Percentiles rank a stretch among this genome's conserved stretches.
Conservation (phyloP, 2,888 invertebrate species). For the Blera fallax region DNA sequence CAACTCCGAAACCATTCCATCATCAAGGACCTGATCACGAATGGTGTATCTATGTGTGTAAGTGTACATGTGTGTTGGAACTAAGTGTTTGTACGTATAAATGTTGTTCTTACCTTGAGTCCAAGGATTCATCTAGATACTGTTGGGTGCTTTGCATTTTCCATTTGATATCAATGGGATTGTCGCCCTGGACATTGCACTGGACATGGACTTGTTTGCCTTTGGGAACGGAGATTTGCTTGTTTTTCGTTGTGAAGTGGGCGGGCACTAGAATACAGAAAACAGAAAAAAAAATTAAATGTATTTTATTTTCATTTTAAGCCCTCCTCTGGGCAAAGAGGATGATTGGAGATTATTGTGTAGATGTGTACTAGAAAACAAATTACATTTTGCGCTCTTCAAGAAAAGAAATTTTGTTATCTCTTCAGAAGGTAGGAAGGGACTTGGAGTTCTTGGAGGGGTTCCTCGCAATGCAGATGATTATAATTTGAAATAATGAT, state of each 20-base stretch:
- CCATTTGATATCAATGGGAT: slow-evolving; percentile 93
- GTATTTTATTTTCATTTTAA: slow-evolving; percentile 25
- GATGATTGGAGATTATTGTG: slow-evolving; percentile 52
- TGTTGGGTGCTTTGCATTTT: slow-evolving; percentile 87
- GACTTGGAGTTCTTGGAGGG: neutral
- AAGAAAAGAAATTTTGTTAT: neutral
- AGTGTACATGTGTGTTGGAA: neutral
- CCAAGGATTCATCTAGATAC: slow-evolving; percentile 87
- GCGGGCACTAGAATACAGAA: slow-evolving; percentile 86
- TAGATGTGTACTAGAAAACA: slow-evolving; percentile 12
- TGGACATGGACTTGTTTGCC: slow-evolving; percentile 92
- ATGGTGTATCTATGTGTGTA: slow-evolving; percentile 85
- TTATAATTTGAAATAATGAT: neutral
- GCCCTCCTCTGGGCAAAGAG: slow-evolving; percentile 2
- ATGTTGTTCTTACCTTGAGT: slow-evolving; percentile 84
- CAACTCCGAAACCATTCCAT: slow-evolving; percentile 92
- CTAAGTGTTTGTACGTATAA: neutral
- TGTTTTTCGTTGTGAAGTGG: slow-evolving; percentile 91
- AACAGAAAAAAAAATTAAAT: slow-evolving; percentile 78
- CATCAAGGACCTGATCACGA: slow-evolving; percentile 89
- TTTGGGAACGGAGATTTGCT: slow-evolving; percentile 91
- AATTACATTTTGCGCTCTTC: slow-evolving; percentile 10
- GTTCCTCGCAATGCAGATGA: neutral
- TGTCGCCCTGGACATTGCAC: slow-evolving; percentile 94
- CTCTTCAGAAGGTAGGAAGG: neutral